Percentiles rank a stretch among this genome's conserved stretches.
phyloP scores from a whole-genome alignment of 2,113 vertebrate genomes.

The Solenodon paradoxus region DNA sequence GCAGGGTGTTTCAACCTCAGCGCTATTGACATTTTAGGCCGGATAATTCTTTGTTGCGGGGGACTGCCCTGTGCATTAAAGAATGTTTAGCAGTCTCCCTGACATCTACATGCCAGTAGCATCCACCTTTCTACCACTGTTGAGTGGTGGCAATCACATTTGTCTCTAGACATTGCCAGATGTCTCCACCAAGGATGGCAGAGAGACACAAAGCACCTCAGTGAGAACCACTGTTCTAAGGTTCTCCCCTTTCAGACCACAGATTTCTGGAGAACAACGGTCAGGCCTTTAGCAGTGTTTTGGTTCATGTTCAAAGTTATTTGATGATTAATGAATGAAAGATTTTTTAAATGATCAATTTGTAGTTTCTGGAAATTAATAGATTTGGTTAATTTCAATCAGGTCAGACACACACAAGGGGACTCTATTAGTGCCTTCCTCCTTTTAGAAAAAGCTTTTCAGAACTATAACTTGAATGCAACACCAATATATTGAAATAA shows the following conservation, averaged over 20 bases:
- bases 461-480: not conserved
- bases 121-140: not conserved
- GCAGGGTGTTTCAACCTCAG: not conserved
- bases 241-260: not conserved
- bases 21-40: not conserved
- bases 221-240: not conserved
- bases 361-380: constrained; percentile 43
- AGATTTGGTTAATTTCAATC: not conserved
- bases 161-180: not conserved
- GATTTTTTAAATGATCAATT: not conserved
- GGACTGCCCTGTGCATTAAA: not conserved
- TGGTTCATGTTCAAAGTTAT: not conserved
- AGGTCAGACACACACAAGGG: not conserved
- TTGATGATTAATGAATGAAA: not conserved
- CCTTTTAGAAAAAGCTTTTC: not conserved
- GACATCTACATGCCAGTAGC: not conserved
- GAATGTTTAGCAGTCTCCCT: not conserved
- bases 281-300: not conserved
- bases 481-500: not conserved
- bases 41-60: not conserved
- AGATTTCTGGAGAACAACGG: not conserved
- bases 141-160: not conserved
- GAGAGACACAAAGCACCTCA: not conserved
- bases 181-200: not conserved
- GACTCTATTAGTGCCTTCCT: not conserved